phyloP scores from a whole-genome alignment of 2,113 vertebrate genomes.

The Lonchura striata region DNA sequence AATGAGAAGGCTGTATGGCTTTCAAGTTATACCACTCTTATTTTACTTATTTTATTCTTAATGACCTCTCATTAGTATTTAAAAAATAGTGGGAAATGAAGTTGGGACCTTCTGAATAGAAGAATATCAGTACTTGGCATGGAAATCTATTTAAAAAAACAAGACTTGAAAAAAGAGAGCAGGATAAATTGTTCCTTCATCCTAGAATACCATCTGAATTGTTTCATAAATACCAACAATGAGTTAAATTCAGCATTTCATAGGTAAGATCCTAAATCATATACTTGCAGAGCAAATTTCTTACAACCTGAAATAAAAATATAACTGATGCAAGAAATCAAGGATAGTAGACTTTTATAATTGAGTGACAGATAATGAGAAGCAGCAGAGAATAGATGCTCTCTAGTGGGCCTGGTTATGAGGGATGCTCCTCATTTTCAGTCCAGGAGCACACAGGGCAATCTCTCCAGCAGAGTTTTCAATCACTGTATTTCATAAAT shows the following conservation, averaged over 20 bases:
- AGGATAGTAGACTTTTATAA: not conserved
- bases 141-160: not conserved
- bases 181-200: not conserved
- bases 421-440: slow-evolving; percentile 8
- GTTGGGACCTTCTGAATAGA: not conserved
- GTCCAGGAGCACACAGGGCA: not conserved
- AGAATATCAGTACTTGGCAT: not conserved
- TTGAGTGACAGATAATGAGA: not conserved
- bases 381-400: not conserved
- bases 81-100: not conserved
- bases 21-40: not conserved
- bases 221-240: not conserved
- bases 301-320: not conserved
- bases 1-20: not conserved
- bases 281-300: not conserved
- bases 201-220: not conserved
- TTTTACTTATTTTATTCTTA: not conserved
- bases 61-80: not conserved
- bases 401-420: not conserved
- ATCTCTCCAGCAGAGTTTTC: not conserved
- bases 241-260: not conserved
- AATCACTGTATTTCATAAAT: not conserved
- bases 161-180: not conserved
- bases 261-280: not conserved
- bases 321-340: not conserved